A percentile compares a stretch with the other conserved stretches of the same genome.
These are phyloP conservation scores for Sylvietta virens DNA, from an alignment of 2,113 vertebrate genomes.

Conservation along the genomic window DNA sequence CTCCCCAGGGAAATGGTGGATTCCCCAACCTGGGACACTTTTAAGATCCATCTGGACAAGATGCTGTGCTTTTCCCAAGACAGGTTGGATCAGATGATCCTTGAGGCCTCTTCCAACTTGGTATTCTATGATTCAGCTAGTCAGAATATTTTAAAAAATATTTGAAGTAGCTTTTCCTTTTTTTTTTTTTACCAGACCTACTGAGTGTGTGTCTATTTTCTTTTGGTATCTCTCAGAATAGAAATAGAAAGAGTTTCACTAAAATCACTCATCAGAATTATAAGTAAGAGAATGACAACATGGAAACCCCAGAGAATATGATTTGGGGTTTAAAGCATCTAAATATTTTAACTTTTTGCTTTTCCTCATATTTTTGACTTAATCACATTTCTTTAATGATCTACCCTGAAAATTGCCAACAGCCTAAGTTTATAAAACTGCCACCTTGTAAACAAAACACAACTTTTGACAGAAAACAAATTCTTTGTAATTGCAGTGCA, in stretches of 20 bases:
- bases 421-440: neutral
- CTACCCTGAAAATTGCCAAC: neutral
- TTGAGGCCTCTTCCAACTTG: neutral
- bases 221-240: neutral
- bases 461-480: neutral
- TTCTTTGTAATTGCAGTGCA: neutral
- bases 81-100: neutral
- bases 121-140: neutral
- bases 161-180: neutral
- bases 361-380: neutral
- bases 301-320: neutral
- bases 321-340: neutral
- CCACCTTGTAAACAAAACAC: neutral
- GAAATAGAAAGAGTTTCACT: neutral
- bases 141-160: neutral
- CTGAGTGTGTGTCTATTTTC: neutral
- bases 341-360: neutral
- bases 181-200: neutral
- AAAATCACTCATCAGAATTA: neutral
- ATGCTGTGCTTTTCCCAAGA: neutral
- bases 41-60: neutral
- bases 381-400: neutral
- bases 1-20: neutral
- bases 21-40: accelerated
- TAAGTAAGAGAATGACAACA: neutral